Percentiles rank a stretch among this genome's conserved stretches.
These are phyloP conservation scores for Megathymus violae DNA, from an alignment of 1,140 invertebrate species.

Conservation along the genomic window DNA sequence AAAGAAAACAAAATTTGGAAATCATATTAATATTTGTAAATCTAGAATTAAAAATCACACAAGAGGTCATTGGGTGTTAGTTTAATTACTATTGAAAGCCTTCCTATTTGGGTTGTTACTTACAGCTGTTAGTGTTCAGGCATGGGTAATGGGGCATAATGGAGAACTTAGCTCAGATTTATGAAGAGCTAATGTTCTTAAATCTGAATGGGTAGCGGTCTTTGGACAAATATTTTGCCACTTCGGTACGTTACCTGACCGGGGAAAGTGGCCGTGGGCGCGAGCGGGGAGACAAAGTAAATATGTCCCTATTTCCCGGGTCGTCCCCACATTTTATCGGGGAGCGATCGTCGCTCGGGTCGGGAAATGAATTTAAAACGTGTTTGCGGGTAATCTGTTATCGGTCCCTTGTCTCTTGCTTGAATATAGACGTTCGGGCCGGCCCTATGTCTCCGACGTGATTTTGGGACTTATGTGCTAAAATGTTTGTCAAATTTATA, in stretches of 20 bases:
- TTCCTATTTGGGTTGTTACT: slow-evolving; percentile 12
- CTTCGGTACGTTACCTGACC: slow-evolving; percentile 77
- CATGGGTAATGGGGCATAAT: slow-evolving; percentile 32
- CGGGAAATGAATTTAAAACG: slow-evolving; percentile 84
- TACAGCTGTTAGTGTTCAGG: slow-evolving; percentile 31
- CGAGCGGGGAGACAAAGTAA: slow-evolving; percentile 79
- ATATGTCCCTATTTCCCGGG: slow-evolving; percentile 78
- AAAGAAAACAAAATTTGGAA: no score
- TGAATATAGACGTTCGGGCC: slow-evolving; percentile 78
- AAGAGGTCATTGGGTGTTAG: slow-evolving; percentile 13
- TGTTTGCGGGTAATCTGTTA: slow-evolving; percentile 84
- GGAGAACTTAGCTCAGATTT: slow-evolving; percentile 53
- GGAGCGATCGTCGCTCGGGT: slow-evolving; percentile 79
- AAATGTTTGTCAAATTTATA: slow-evolving; percentile 29
- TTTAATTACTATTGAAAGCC: slow-evolving; percentile 15
- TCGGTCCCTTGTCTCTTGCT: slow-evolving; percentile 81
- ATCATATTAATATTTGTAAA: no score
- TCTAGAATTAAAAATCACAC: no score
- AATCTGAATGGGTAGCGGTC: slow-evolving; percentile 72
- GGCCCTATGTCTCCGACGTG: slow-evolving; percentile 61
- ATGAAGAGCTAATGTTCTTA: slow-evolving; percentile 64
- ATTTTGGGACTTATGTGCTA: slow-evolving; percentile 51
- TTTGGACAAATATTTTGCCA: slow-evolving; percentile 79
- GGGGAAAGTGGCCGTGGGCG: slow-evolving; percentile 72
- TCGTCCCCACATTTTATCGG: slow-evolving; percentile 81